Conservation (phyloP, 2,797 vertebrate genomes). For the Macropus fuliginosus region DNA sequence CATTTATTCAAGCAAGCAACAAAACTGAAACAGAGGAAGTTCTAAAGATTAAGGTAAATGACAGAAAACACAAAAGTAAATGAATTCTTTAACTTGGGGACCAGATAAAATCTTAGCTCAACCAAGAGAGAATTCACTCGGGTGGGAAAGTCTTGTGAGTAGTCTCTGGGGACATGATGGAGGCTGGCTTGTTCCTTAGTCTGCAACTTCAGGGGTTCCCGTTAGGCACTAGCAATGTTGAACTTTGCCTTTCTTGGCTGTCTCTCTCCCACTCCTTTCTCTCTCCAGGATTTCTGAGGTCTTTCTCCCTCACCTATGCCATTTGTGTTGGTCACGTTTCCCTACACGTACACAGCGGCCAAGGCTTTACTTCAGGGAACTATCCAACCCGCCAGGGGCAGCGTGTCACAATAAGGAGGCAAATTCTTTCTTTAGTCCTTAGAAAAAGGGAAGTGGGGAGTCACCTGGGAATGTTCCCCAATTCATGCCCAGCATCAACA, state of each 20-base stretch:
- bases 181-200: neutral
- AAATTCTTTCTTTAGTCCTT: neutral
- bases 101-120: neutral
- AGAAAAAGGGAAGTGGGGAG: neutral
- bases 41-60: neutral
- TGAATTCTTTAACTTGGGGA: neutral
- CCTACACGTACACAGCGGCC: neutral
- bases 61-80: neutral
- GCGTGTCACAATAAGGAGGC: neutral
- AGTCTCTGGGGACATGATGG: too few relatives aligned
- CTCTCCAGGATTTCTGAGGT: neutral
- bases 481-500: neutral
- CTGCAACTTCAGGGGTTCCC: neutral
- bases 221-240: rapidly evolving
- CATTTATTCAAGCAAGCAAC: neutral
- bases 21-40: neutral
- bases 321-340: neutral
- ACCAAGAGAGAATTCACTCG: neutral
- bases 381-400: neutral
- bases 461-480: neutral
- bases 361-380: neutral
- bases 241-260: neutral
- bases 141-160: neutral
- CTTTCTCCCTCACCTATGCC: neutral
- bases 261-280: neutral